A percentile compares a stretch with the other conserved stretches of the same genome.
Conservation (phyloP, 1,140 invertebrate species). For the Triops longicaudatus region DNA sequence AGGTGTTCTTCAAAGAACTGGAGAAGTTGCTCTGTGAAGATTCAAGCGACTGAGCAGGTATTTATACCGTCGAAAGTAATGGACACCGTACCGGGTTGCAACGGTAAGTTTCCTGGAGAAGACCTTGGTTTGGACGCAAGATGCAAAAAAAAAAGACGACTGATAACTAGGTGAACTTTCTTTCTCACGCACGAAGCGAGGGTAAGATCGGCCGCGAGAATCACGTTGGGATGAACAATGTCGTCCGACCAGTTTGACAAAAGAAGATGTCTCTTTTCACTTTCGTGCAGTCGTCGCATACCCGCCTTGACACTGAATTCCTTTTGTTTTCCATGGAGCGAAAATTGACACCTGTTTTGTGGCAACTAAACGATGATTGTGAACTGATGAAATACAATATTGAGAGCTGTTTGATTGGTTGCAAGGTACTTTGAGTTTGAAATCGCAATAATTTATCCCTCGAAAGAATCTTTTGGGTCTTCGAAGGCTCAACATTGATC, state of each 20-base stretch:
- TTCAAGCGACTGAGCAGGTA: neutral
- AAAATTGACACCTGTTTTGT: no score
- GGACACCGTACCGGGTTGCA: neutral
- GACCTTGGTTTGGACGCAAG: neutral
- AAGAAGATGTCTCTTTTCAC: neutral
- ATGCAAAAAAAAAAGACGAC: neutral
- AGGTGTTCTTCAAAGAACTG: neutral
- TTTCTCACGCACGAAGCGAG: slow-evolving; percentile 5
- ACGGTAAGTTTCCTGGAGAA: neutral
- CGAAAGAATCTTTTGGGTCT: no score
- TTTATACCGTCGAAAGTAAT: neutral
- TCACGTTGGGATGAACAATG: neutral
- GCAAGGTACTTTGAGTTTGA: no score
- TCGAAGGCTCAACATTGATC: no score
- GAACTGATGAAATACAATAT: no score
- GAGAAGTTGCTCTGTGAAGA: neutral
- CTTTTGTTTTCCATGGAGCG: neutral
- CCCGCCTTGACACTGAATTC: neutral
- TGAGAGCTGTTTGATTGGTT: no score
- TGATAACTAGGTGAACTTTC: neutral
- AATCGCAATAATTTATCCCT: no score
- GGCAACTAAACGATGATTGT: no score
- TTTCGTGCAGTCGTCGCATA: neutral
- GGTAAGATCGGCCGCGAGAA: neutral
- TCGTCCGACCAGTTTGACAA: neutral